These are phyloP conservation scores for Tupaia tana DNA, from an alignment of 2,113 vertebrate genomes.

Conservation along the genomic window DNA sequence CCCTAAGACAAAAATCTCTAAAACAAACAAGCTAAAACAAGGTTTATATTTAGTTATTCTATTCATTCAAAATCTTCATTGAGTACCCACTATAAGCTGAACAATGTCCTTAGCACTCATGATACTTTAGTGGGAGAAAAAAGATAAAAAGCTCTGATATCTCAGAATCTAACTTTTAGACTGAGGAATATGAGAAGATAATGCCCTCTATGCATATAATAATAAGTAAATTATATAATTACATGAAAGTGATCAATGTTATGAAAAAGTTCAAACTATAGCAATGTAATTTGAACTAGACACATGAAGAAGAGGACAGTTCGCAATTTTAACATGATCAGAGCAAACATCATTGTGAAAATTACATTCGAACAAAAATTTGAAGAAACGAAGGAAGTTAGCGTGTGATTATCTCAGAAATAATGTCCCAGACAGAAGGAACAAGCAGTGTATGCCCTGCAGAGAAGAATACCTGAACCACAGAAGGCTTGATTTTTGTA, in stretches of 20 bases:
- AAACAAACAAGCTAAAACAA: too few species aligned
- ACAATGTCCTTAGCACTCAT: background rate
- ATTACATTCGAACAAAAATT: background rate
- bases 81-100: background rate
- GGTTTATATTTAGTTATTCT: background rate
- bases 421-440: background rate
- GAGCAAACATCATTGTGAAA: background rate
- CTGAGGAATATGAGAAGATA: background rate
- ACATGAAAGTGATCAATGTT: background rate
- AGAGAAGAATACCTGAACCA: background rate
- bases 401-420: background rate
- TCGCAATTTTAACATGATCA: background rate
- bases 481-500: background rate
- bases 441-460: too few species aligned
- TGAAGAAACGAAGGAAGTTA: background rate
- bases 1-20: too few species aligned
- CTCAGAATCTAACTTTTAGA: background rate
- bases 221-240: background rate
- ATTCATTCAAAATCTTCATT: constrained; percentile 47
- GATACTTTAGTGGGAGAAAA: background rate
- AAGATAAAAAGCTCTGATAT: background rate
- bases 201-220: background rate
- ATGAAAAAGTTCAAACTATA: background rate
- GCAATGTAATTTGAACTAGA: background rate
- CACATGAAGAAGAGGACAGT: background rate